These are phyloP conservation scores for Caenorhabditis imperialis DNA, from an alignment of 2,888 invertebrate genomes.

Conservation along the genomic window DNA sequence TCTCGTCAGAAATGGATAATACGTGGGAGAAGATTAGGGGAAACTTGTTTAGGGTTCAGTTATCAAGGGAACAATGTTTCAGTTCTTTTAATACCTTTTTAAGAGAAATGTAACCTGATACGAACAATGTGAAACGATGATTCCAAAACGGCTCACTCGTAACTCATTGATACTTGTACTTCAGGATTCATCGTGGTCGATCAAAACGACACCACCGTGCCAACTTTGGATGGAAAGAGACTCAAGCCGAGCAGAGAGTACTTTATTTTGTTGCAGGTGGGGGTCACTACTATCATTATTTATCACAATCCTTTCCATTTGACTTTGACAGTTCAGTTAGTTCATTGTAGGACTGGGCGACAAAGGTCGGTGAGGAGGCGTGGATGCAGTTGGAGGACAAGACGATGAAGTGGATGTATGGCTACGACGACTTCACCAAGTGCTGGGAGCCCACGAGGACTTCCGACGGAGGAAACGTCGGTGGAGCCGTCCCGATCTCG, in stretches of 20 bases:
- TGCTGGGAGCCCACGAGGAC: constrained; percentile 75
- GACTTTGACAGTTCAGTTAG: neutral
- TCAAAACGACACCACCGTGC: constrained; percentile 47
- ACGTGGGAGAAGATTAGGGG: too few relatives aligned
- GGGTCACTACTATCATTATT: neutral
- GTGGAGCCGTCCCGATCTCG: constrained; percentile 73
- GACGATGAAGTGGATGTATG: constrained; percentile 76
- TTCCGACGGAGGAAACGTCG: constrained; percentile 74
- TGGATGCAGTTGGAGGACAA: constrained; percentile 69
- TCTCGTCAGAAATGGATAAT: too few relatives aligned
- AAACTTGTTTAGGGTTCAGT: too few relatives aligned
- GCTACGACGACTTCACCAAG: constrained; percentile 66
- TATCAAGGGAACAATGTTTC: too few relatives aligned
- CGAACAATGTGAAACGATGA: too few relatives aligned
- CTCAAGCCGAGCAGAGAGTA: constrained; percentile 65
- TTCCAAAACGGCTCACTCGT: too few relatives aligned
- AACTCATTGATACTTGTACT: too few relatives aligned
- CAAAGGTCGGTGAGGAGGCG: constrained; percentile 60
- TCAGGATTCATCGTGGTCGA: constrained; percentile 64
- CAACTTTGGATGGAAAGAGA: constrained; percentile 46
- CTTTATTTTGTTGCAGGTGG: constrained; percentile 69
- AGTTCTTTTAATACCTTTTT: too few relatives aligned
- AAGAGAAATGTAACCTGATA: too few relatives aligned
- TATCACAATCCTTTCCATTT: neutral
- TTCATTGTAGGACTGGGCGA: constrained; percentile 69